Conservation (phyloP, 2,888 invertebrate genomes). For the Timema cristinae region DNA sequence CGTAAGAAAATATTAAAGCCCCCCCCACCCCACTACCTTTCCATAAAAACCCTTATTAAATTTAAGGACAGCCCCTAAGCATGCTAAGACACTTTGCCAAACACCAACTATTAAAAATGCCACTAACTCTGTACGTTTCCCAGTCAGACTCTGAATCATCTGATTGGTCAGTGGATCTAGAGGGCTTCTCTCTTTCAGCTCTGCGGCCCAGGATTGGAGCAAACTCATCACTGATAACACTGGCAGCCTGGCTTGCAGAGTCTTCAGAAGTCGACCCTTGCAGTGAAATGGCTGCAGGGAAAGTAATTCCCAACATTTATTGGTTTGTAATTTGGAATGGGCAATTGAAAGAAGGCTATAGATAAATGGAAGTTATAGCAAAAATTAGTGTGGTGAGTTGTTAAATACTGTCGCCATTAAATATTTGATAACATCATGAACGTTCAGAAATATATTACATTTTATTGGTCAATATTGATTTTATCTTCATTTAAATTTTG, state of each 20-base stretch:
- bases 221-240: constrained; percentile 57
- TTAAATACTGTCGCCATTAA: no score
- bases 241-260: constrained; percentile 62
- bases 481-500: no score
- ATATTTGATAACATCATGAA: no score
- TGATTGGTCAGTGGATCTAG: constrained; percentile 48
- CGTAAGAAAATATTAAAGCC: background rate
- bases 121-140: constrained; percentile 56
- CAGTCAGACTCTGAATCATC: constrained; percentile 74
- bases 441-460: no score
- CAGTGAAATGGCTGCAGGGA: constrained; percentile 17
- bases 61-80: no score
- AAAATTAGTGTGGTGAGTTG: no score
- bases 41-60: background rate
- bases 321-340: no score
- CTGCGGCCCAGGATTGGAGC: constrained; percentile 59
- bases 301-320: background rate
- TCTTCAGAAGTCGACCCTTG: constrained; percentile 54
- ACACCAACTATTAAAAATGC: no score
- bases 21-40: background rate
- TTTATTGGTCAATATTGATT: no score
- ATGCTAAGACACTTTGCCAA: no score
- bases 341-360: no score
- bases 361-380: no score
- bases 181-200: constrained; percentile 53